Conservation (phyloP, 1,140 invertebrate species). For the Conus betulinus region DNA sequence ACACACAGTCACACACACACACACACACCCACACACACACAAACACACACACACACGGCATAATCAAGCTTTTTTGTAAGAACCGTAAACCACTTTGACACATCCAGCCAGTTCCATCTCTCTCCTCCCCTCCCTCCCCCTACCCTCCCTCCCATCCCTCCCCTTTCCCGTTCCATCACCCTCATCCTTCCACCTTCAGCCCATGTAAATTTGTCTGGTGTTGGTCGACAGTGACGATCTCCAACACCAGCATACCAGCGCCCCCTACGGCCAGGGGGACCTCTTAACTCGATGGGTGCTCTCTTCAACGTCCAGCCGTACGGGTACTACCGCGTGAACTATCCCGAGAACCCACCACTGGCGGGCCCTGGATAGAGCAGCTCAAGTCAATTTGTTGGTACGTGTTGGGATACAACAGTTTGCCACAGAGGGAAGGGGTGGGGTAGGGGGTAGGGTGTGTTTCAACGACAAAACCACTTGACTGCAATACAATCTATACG, state of each 20-base stretch:
- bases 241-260: not conserved
- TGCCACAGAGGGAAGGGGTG: too few species aligned
- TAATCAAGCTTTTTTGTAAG: too few species aligned
- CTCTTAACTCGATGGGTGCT: conserved; percentile 49
- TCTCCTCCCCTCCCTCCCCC: not conserved
- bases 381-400: conserved; percentile 80
- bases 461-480: too few species aligned
- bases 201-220: too few species aligned
- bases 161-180: not conserved
- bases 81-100: not conserved
- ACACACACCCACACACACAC: too few species aligned
- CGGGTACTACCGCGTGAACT: conserved; percentile 90
- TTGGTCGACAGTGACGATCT: not conserved
- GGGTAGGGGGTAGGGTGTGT: too few species aligned
- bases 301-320: conserved; percentile 80
- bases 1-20: too few species aligned
- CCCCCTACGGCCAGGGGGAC: not conserved
- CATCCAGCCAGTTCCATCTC: not conserved
- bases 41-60: too few species aligned
- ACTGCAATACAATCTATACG: too few species aligned
- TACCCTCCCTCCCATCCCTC: not conserved
- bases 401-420: not conserved
- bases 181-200: not conserved
- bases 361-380: conserved; percentile 57
- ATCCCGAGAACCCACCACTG: conserved; percentile 82